These are phyloP conservation scores for Aspidoscelis tigris DNA, from an alignment of 2,113 vertebrate species.

Conservation along the genomic window DNA sequence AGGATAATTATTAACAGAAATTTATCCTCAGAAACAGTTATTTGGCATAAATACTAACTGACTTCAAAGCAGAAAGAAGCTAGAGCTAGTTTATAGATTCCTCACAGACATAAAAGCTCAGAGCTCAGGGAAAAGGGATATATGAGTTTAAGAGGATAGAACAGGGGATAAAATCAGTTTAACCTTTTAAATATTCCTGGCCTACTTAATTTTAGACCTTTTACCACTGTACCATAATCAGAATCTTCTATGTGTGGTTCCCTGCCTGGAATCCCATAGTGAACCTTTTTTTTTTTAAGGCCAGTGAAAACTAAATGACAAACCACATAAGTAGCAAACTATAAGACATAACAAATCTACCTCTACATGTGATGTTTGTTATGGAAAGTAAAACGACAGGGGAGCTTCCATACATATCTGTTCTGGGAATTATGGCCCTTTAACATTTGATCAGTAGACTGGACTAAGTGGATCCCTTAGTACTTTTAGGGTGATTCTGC, in stretches of 20 bases:
- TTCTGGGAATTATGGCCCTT: too few species aligned
- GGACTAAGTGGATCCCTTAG: too few species aligned
- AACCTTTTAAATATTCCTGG: conserved; percentile 7
- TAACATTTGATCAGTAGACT: too few species aligned
- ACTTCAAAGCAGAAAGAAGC: conserved; percentile 54
- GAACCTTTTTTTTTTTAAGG: not conserved
- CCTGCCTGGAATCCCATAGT: not conserved
- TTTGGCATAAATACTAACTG: conserved; percentile 58
- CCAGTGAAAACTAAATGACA: not conserved
- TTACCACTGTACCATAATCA: not conserved
- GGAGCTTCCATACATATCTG: too few species aligned
- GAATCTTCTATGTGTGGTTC: not conserved
- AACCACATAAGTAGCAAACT: not conserved
- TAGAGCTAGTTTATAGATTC: conserved; percentile 45
- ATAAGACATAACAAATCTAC: not conserved
- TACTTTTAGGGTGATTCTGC: too few species aligned
- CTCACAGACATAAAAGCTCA: conserved; percentile 53
- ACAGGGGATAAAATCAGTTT: conserved; percentile 35
- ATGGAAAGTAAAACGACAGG: too few species aligned
- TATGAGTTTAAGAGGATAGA: not conserved
- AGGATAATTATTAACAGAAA: conserved; percentile 60
- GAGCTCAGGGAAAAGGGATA: not conserved
- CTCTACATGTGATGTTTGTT: too few species aligned
- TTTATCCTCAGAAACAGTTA: conserved; percentile 49
- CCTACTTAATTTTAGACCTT: not conserved